phyloP scores from a whole-genome alignment of 2,113 vertebrate genomes.

The Sporophila hypoxantha region DNA sequence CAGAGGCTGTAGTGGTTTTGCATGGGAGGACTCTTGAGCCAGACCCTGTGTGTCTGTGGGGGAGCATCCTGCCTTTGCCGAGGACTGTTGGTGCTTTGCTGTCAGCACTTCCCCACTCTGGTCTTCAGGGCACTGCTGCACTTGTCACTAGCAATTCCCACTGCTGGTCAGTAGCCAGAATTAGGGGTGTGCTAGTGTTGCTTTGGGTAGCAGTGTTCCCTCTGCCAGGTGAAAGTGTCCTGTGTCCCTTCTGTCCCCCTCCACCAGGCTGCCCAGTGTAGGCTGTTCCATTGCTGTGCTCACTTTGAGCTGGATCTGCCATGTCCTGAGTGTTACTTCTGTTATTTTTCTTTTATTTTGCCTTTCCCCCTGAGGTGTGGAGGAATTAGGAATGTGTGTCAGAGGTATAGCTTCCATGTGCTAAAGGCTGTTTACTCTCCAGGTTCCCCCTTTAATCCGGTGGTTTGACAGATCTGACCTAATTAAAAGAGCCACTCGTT shows the following conservation, averaged over 20 bases:
- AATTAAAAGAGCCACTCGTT: constrained; percentile 1
- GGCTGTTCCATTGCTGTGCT: not conserved
- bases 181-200: not conserved
- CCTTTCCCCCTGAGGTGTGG: not conserved
- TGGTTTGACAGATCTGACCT: constrained; percentile 28
- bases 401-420: not conserved
- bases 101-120: not conserved
- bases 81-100: not conserved
- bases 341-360: fast-evolving
- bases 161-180: not conserved
- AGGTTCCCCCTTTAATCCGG: not conserved
- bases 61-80: not conserved
- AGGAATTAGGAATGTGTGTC: not conserved
- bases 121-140: not conserved
- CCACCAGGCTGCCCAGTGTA: not conserved
- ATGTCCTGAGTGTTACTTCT: not conserved
- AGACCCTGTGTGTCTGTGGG: fast-evolving
- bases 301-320: not conserved
- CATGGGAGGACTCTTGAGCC: not conserved
- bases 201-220: not conserved
- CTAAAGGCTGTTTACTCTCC: not conserved
- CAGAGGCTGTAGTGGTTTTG: not conserved
- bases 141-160: not conserved
- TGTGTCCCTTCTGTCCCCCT: fast-evolving
- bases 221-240: not conserved